Evolutionary conservation across 2,113 vertebrate genomes (phyloP), one percentile per base, ranked within the genome.

Genomic region (Pimephales promelas): DNA sequence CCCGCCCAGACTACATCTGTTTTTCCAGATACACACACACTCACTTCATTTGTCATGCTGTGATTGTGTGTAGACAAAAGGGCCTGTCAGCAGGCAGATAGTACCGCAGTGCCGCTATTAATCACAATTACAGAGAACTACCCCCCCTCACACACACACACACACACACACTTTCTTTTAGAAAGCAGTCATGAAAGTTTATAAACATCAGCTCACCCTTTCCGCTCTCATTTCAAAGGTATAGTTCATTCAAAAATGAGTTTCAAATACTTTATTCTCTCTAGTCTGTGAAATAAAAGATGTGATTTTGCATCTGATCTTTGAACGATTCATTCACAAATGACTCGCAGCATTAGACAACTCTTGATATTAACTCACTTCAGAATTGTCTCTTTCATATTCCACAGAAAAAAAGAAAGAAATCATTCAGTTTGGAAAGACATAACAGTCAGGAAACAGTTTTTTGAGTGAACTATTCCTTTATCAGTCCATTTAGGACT

Each of bases 111-210:
- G 92, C 95, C 89, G 93, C 96, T 97, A 99, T 99, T 98, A 98
- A 99, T 99, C 97, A 99, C 96, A 98, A 98, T 99, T 98, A 99
- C 94, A 96, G 92, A 96, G 92, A 92, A 96, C 92, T 31, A 94
- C 93, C 92, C 89, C 85, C 90, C 59, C 85, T n/a, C 91, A 89
- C 61, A 79, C 64, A 74, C 61, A 88, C 82, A 94, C 91, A 88
- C 82, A 95, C 91, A 91, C 90, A 89, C 93, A 75, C 64, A 72
- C 91, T 56, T 76, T 68, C 13, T 72, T 83, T 64, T 83, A 78
- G n/a, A 28, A 45, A 7, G 5, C 3, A 0, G 49, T 31, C 34
- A 78, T 36, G 31, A 61, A 78, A 59, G 24, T 61, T 18, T 26
- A n/a, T 59, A 26, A 61, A 45, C 31, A 75, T 86, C 59, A 71